A percentile compares a stretch with the other conserved stretches of the same genome.
Conservation (phyloP, 2,113 vertebrate species). For the Triplophysa siluroides region DNA sequence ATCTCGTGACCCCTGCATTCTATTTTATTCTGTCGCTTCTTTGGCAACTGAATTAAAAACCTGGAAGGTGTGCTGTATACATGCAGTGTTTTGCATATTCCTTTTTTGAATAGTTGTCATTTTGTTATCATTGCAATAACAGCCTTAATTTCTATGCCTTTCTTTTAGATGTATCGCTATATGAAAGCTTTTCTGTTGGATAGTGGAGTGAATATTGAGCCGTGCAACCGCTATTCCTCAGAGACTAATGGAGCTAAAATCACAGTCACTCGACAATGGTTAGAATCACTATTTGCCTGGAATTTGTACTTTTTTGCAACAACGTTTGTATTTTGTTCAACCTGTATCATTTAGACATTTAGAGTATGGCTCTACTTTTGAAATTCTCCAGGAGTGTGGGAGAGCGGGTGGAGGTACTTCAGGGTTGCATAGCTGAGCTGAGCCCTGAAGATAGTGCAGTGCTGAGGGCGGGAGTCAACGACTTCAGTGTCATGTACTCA, state of each 20-base stretch:
- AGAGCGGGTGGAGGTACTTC: slow-evolving; percentile 83
- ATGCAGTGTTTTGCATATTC: no score
- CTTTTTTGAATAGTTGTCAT: no score
- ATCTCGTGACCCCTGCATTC: no score
- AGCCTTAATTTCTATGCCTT: neutral
- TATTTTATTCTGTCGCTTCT: no score
- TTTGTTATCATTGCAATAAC: no score
- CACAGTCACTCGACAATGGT: slow-evolving; percentile 86
- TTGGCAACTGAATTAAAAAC: no score
- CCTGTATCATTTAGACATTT: neutral
- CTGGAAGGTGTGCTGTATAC: no score
- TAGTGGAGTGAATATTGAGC: slow-evolving; percentile 84
- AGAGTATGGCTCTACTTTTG: neutral
- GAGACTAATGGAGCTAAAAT: slow-evolving; percentile 93
- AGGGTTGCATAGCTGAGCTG: slow-evolving; percentile 88
- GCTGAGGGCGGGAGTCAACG: slow-evolving; percentile 84
- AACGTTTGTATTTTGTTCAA: neutral
- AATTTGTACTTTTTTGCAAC: no score
- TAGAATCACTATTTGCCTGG: slow-evolving; percentile 28
- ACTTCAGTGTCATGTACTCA: slow-evolving; percentile 96
- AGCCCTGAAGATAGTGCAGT: slow-evolving; percentile 81
- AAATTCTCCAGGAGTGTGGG: slow-evolving; percentile 77
- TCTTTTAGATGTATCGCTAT: slow-evolving; percentile 83
- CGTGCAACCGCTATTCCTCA: slow-evolving; percentile 87
- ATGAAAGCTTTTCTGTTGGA: slow-evolving; percentile 87